A percentile compares a stretch with the other conserved stretches of the same genome.
Conservation (phyloP, 2,797 vertebrate genomes). For the Mastacembelus armatus region DNA sequence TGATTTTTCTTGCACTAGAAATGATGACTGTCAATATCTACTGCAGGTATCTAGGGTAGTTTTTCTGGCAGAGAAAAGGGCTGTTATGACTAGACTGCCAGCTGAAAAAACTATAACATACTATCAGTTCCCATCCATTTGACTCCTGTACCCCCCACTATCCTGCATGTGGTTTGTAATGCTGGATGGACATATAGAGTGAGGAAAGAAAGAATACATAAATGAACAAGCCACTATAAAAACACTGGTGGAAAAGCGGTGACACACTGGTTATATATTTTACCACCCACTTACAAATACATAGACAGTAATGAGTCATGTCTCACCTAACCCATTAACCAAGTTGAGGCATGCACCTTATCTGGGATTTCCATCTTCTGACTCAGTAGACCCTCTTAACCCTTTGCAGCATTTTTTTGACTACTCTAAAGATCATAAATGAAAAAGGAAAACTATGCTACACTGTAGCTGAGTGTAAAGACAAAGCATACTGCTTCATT, state of each 20-base stretch:
- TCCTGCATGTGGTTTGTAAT: constrained; percentile 5
- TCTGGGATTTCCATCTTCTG: constrained; percentile 31
- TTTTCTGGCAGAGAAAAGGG: constrained; percentile 14
- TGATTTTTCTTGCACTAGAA: not conserved
- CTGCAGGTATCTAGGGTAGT: not conserved
- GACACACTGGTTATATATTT: constrained; percentile 10
- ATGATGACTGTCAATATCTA: too few relatives aligned
- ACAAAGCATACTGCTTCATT: constrained; percentile 16
- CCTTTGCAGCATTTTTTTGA: constrained; percentile 5
- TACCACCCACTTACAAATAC: constrained; percentile 18
- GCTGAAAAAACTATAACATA: constrained; percentile 37
- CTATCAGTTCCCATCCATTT: constrained; percentile 32
- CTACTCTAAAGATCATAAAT: too few relatives aligned
- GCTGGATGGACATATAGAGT: not conserved
- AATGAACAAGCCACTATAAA: not conserved
- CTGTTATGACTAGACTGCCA: constrained; percentile 32
- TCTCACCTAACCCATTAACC: constrained; percentile 37
- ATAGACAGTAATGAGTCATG: constrained; percentile 12
- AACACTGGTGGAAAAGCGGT: not conserved
- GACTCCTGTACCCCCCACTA: not conserved
- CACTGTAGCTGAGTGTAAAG: constrained; percentile 19
- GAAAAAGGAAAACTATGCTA: too few relatives aligned
- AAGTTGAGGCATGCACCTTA: constrained; percentile 52
- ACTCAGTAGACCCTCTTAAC: constrained; percentile 10
- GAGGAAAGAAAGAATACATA: not conserved